Conservation (phyloP, 2,888 invertebrate species). For the Aporophyla nigra region DNA sequence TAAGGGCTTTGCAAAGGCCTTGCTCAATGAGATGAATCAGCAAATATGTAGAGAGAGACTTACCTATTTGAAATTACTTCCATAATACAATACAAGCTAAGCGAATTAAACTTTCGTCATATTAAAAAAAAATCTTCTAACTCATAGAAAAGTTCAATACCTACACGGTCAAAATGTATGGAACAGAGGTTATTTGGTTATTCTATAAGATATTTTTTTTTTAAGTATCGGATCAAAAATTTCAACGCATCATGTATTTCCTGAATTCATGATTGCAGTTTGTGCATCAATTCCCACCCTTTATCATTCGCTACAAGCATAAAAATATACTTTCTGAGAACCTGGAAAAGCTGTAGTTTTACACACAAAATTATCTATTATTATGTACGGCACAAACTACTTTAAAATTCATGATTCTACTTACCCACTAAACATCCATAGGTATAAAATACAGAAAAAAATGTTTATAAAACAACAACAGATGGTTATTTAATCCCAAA, state of each 20-base stretch:
- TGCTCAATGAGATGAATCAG: constrained; percentile 45
- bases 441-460: not conserved
- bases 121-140: too few species aligned
- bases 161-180: too few species aligned
- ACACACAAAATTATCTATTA: not conserved
- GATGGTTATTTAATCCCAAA: constrained; percentile 38
- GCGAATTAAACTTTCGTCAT: too few species aligned
- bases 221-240: too few species aligned
- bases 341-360: not conserved
- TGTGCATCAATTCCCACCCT: too few species aligned
- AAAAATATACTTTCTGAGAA: not conserved
- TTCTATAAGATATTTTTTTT: too few species aligned
- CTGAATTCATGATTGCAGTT: too few species aligned
- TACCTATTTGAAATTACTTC: not conserved
- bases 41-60: constrained; percentile 14
- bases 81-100: not conserved
- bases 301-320: not conserved
- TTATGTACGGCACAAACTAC: not conserved
- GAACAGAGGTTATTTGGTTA: too few species aligned
- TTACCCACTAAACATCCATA: not conserved
- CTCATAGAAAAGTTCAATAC: too few species aligned
- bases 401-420: not conserved
- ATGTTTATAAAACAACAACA: not conserved
- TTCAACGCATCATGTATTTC: too few species aligned
- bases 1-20: constrained; percentile 23